These are phyloP conservation scores for Hanleya hanleyi DNA, from an alignment of 2,888 invertebrate genomes.

Conservation along the genomic window DNA sequence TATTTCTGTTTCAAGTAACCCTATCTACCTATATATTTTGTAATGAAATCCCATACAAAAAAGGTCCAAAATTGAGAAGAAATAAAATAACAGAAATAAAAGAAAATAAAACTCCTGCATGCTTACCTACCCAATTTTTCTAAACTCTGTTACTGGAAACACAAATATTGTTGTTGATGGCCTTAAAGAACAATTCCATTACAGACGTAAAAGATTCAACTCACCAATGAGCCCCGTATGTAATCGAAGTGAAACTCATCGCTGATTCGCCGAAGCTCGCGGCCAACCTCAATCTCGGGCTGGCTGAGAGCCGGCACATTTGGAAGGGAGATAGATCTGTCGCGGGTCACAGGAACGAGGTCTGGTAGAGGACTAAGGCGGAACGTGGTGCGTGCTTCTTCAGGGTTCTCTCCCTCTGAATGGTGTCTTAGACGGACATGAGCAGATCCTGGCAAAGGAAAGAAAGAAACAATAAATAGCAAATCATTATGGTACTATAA, in stretches of 20 bases:
- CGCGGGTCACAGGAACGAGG: slow-evolving; percentile 49
- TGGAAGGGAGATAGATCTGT: slow-evolving; percentile 56
- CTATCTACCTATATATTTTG: too few relatives aligned
- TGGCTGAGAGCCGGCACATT: slow-evolving; percentile 50
- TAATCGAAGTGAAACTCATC: slow-evolving; percentile 55
- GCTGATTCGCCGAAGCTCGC: slow-evolving; percentile 60
- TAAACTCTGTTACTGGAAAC: too few relatives aligned
- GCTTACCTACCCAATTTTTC: too few relatives aligned
- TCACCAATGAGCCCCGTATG: neutral
- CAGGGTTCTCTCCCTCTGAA: neutral
- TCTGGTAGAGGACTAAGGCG: slow-evolving; percentile 50
- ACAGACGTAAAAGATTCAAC: neutral
- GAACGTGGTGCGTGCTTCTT: neutral
- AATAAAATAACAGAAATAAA: too few relatives aligned
- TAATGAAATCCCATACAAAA: too few relatives aligned
- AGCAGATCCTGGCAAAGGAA: neutral
- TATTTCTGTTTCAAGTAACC: too few relatives aligned
- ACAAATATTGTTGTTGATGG: too few relatives aligned
- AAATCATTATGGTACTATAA: too few relatives aligned
- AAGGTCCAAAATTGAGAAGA: too few relatives aligned
- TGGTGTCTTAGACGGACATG: neutral
- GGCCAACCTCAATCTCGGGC: slow-evolving; percentile 46
- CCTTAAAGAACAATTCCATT: too few relatives aligned
- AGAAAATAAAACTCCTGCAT: too few relatives aligned
- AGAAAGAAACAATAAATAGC: too few relatives aligned